A percentile compares a stretch with the other conserved stretches of the same genome.
Conservation (phyloP, 2,113 vertebrate genomes). For the Azemiops feae region DNA sequence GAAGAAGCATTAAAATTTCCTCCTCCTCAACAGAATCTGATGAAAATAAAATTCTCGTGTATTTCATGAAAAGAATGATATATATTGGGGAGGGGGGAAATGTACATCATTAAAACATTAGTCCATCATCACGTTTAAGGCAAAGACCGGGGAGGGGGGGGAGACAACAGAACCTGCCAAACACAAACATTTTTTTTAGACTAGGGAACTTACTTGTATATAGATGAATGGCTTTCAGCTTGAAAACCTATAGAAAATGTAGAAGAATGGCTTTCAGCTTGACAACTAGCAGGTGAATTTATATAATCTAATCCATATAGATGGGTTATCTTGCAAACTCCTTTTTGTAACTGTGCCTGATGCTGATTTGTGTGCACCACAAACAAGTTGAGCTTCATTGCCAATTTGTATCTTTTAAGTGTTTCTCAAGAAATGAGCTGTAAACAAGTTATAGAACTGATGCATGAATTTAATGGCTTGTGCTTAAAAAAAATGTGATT, state of each 20-base stretch:
- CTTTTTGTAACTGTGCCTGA: not conserved
- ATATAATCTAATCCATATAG: not conserved
- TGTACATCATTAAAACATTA: not conserved
- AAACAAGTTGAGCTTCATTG: not conserved
- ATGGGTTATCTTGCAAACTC: not conserved
- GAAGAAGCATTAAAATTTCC: not conserved
- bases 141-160: not conserved
- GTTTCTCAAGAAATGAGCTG: not conserved
- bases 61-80: not conserved
- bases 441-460: not conserved
- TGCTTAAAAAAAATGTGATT: constrained; percentile 6
- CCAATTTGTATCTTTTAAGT: not conserved
- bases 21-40: not conserved
- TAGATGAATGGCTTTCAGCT: not conserved
- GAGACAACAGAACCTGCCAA: not conserved
- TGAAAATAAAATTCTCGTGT: not conserved
- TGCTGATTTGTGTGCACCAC: not conserved
- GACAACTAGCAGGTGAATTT: not conserved
- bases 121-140: not conserved
- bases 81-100: not conserved
- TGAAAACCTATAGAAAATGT: not conserved
- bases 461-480: not conserved
- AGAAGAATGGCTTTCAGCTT: not conserved
- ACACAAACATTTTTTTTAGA: not conserved
- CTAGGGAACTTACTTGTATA: not conserved